Percentiles rank a stretch among this genome's conserved stretches.
These are phyloP conservation scores for Equus przewalskii DNA, from an alignment of 2,113 vertebrate species.

Conservation along the genomic window DNA sequence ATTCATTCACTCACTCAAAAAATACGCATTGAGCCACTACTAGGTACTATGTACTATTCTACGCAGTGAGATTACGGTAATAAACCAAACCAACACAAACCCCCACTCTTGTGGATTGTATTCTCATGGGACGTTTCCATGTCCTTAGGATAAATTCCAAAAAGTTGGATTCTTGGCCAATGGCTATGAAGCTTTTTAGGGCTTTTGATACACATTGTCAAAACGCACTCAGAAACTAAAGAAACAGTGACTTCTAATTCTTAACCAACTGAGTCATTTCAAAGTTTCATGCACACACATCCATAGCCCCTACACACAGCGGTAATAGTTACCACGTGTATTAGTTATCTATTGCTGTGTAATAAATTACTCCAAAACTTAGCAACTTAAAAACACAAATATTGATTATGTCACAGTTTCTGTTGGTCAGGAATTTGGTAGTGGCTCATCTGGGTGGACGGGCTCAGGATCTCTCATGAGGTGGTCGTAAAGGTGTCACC, in stretches of 20 bases:
- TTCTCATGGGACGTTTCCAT: neutral
- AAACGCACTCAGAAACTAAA: neutral
- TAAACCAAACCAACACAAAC: neutral
- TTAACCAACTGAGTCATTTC: neutral
- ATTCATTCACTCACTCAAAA: neutral
- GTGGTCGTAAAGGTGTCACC: neutral
- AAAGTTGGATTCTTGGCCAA: neutral
- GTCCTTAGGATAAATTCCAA: neutral
- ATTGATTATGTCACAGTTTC: neutral
- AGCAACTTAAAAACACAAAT: neutral
- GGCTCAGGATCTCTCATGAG: neutral
- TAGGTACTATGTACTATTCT: neutral
- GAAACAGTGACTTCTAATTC: neutral
- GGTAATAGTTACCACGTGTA: neutral
- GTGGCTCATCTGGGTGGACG: no score
- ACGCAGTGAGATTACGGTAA: no score
- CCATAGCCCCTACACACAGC: neutral
- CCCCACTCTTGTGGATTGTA: no score
- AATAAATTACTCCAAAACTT: neutral
- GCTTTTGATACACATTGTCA: neutral
- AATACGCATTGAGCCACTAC: neutral
- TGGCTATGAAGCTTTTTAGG: neutral
- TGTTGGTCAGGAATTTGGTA: neutral
- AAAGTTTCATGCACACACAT: neutral
- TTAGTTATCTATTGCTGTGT: no score